Evolutionary conservation across 2,113 vertebrate species (phyloP).

Genomic region (Aspidoscelis tigris): DNA sequence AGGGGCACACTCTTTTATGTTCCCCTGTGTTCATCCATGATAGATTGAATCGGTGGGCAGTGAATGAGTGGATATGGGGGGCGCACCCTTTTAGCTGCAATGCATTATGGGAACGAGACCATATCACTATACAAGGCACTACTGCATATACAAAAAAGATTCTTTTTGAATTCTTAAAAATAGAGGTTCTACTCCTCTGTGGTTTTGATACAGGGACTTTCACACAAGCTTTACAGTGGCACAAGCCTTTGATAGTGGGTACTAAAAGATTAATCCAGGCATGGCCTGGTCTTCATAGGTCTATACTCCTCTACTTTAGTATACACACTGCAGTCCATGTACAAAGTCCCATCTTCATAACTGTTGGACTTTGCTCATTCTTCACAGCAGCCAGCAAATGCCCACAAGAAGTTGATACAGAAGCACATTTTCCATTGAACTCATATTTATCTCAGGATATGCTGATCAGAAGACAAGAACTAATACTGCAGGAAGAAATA

Average conservation of each 20-base stretch:
- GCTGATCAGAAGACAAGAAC: not conserved
- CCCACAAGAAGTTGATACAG: not conserved
- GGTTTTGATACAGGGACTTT: not conserved
- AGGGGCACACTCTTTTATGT: no score
- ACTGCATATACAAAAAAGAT: no score
- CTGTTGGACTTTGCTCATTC: not conserved
- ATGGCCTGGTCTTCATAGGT: not conserved
- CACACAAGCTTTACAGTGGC: no score
- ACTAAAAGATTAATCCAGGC: not conserved
- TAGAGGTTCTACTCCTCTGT: not conserved
- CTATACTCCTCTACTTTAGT: not conserved
- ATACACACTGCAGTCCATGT: not conserved
- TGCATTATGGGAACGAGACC: no score
- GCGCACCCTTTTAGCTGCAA: no score
- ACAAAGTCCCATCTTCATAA: not conserved
- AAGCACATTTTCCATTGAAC: not conserved
- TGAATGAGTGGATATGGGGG: no score
- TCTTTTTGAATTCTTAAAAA: no score
- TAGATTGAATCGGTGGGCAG: no score
- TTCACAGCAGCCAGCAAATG: not conserved
- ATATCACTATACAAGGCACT: no score
- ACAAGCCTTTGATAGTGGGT: no score
- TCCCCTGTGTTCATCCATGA: no score
- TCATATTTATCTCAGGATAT: not conserved
- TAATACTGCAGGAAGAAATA: no score